phyloP scores from a whole-genome alignment of 2,888 invertebrate genomes.

The Rhopalosiphum nymphaeae region DNA sequence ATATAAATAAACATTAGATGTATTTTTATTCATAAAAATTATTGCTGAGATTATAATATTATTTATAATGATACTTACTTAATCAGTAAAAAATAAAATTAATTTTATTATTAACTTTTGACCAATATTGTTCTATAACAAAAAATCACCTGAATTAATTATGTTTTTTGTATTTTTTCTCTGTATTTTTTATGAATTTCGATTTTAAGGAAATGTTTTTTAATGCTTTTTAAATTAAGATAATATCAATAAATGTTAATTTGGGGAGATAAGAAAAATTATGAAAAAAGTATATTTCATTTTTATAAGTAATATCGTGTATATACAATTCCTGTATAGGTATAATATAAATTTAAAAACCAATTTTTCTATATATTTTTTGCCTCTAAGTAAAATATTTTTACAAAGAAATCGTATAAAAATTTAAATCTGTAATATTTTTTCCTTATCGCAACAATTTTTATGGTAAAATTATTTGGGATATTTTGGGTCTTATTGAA shows the following conservation, averaged over 20 bases:
- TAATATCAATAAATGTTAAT: neutral
- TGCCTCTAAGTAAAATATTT: neutral
- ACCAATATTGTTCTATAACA: neutral
- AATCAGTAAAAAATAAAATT: neutral
- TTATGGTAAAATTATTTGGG: slow-evolving; percentile 12
- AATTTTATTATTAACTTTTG: neutral
- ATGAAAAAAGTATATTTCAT: neutral
- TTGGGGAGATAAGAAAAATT: neutral
- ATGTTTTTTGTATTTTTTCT: neutral
- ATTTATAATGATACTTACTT: neutral
- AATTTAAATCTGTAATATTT: slow-evolving; percentile 6
- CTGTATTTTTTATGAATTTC: neutral
- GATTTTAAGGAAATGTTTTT: neutral
- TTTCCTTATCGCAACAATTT: neutral
- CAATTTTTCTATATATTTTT: neutral
- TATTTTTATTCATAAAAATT: no score
- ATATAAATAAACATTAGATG: no score
- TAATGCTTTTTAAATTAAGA: neutral
- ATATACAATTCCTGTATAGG: neutral
- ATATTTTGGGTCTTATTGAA: neutral
- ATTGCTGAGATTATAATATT: neutral
- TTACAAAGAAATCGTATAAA: neutral
- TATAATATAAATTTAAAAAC: neutral
- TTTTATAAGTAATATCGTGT: neutral
- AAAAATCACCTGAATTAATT: neutral